Conservation (phyloP, 2,113 vertebrate genomes). For the Chionis minor region DNA sequence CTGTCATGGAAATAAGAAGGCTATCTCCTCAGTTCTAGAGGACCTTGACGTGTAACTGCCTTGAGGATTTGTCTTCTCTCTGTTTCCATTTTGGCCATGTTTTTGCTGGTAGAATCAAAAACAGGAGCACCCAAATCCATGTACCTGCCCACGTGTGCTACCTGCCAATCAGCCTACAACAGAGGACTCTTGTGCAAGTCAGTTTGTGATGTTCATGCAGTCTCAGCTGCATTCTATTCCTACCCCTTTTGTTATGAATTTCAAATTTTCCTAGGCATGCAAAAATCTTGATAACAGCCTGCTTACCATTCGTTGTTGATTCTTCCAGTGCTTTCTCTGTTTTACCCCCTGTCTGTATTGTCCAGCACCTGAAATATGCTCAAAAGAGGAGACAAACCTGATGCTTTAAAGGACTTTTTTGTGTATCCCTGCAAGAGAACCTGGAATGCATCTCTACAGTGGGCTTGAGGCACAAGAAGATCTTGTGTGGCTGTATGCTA, state of each 20-base stretch:
- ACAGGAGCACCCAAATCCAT: background rate
- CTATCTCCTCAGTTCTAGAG: background rate
- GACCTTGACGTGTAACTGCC: accelerated
- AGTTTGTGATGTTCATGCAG: background rate
- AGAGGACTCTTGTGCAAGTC: background rate
- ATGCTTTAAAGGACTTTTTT: background rate
- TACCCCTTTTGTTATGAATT: background rate
- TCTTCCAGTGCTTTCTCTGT: background rate
- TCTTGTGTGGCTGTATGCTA: background rate
- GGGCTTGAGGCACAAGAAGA: background rate
- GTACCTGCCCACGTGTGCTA: accelerated
- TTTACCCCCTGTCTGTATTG: background rate
- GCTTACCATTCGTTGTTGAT: background rate
- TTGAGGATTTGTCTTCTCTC: background rate
- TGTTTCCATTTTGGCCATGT: background rate
- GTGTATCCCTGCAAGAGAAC: background rate
- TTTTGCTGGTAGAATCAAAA: background rate
- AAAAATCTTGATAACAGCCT: background rate
- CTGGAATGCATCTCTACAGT: background rate
- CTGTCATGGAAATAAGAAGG: background rate
- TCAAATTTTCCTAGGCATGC: background rate
- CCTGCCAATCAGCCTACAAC: background rate
- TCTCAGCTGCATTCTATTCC: background rate
- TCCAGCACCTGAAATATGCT: background rate
- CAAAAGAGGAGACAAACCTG: background rate